Percentiles rank a stretch among this genome's conserved stretches.
These are phyloP conservation scores for Eudyptes chrysolophus DNA, from an alignment of 2,113 vertebrate genomes.

Conservation along the genomic window DNA sequence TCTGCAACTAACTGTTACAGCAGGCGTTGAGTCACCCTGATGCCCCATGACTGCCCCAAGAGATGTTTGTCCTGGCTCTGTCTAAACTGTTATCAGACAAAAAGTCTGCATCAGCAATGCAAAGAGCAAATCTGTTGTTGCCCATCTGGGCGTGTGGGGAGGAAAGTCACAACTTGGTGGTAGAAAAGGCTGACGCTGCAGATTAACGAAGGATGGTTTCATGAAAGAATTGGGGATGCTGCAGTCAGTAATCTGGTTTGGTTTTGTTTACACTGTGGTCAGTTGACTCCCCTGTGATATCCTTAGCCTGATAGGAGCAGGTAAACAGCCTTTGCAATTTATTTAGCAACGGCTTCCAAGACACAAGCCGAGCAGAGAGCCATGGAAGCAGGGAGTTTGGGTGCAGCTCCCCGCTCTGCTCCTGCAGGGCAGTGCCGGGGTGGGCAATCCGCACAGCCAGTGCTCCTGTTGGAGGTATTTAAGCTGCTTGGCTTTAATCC, in stretches of 20 bases:
- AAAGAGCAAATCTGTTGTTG: not conserved
- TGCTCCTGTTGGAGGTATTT: constrained; percentile 1
- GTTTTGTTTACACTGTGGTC: constrained; percentile 19
- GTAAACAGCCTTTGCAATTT: constrained; percentile 13
- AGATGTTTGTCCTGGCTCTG: not conserved
- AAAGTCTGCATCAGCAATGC: not conserved
- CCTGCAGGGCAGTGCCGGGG: constrained; percentile 31
- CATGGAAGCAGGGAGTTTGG: not conserved
- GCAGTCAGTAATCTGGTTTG: not conserved
- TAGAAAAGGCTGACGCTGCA: constrained; percentile 29
- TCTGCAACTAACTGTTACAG: not conserved
- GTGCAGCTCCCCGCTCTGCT: constrained; percentile 42
- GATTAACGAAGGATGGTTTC: constrained; percentile 34
- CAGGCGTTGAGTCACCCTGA: not conserved
- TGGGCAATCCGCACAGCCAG: not conserved
- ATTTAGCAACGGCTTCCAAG: constrained; percentile 16
- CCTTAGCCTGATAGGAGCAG: constrained; percentile 22
- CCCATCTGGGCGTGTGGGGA: not conserved
- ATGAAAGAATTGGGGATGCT: constrained; percentile 27
- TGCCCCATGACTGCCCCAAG: rapidly evolving
- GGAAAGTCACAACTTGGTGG: constrained; percentile 27
- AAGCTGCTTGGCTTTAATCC: constrained; percentile 36
- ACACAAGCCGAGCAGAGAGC: not conserved
- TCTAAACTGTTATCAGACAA: not conserved
- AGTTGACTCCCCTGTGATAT: not conserved